These are phyloP conservation scores for Melipona bicolor DNA, from an alignment of 2,888 invertebrate species.

Conservation along the genomic window DNA sequence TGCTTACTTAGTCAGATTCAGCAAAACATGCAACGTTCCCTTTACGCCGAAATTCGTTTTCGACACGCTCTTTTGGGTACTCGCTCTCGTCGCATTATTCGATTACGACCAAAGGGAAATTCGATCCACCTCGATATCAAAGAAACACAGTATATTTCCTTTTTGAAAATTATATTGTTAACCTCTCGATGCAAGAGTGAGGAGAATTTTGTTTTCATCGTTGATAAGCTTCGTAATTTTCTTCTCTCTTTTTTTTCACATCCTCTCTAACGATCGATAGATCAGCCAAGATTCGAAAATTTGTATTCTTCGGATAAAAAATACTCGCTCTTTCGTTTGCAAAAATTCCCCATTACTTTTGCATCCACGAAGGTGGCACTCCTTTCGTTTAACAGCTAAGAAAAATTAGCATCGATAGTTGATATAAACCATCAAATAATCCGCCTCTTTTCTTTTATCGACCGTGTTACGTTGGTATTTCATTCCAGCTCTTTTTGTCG, in stretches of 20 bases:
- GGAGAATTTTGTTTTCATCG: constrained; percentile 21
- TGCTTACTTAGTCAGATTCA: background rate
- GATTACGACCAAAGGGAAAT: constrained; percentile 5
- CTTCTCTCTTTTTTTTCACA: background rate
- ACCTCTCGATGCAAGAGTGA: constrained; percentile 44
- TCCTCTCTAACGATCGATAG: background rate
- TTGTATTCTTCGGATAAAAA: constrained; percentile 17
- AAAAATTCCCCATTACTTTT: constrained; percentile 49
- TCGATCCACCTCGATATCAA: constrained; percentile 3
- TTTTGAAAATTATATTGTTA: background rate
- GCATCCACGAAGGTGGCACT: constrained; percentile 29
- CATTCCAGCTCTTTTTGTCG: background rate
- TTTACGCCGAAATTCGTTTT: background rate
- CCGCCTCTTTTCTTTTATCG: background rate
- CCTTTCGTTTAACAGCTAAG: constrained; percentile 39
- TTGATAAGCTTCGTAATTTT: no score
- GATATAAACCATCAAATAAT: constrained; percentile 24
- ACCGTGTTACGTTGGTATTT: constrained; percentile 24
- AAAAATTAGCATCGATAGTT: constrained; percentile 18
- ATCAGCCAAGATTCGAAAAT: background rate
- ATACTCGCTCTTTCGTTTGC: constrained; percentile 18
- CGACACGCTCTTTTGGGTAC: background rate
- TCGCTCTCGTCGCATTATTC: background rate
- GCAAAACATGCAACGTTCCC: background rate
- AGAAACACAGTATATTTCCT: background rate